Evolutionary conservation across 2,797 vertebrate genomes (phyloP), one percentile per base, ranked within the genome.

Genomic region (Esox lucius): DNA sequence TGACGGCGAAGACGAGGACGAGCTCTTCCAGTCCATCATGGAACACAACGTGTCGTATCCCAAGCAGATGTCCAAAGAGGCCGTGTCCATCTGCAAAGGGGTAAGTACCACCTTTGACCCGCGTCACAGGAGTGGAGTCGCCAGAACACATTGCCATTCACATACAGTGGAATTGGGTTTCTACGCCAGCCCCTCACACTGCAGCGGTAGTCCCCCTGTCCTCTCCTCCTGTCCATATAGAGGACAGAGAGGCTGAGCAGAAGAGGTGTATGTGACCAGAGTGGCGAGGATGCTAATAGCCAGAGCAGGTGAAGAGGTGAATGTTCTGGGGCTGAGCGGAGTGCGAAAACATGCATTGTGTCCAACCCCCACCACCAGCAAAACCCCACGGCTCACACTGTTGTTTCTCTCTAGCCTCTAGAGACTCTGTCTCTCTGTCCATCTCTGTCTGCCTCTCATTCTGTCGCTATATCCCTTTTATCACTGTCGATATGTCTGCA

Each of bases 11-110:
- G 97, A 98, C 5, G 97, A 98, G 83, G 97, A 98, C 0, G 97
- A 98, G 71, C 90, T 98, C 75, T 98, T 98, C 87, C 97, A 98
- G 92, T 97, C 96, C 72, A 98, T 98, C 75, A 98, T 98, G 97
- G 97, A 98, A 85, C 97, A 97, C 82, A 98, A 96, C 0, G 97
- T 97, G 74, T 96, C 96, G 70, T 98, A 98, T 82, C 95, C 97
- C 51, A 98, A 98, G 86, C 92, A 96, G 2, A 77, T 98, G 92
- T 97, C 97, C 85, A 98, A 97, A 91, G 97, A 98, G 89, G 96
- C 97, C 0, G 96, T 98, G 68, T 97, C 96, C 80, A 95, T 98
- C 92, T 98, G 97, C 93, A 98, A 98, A 91, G 97, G 96, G 91
- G 97, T 98, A 81, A 95, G 96, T 92, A 16, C 35, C 4, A 39